Evolutionary conservation across 2,797 vertebrate genomes (phyloP).

Genomic region (Pangasius larnaudii): DNA sequence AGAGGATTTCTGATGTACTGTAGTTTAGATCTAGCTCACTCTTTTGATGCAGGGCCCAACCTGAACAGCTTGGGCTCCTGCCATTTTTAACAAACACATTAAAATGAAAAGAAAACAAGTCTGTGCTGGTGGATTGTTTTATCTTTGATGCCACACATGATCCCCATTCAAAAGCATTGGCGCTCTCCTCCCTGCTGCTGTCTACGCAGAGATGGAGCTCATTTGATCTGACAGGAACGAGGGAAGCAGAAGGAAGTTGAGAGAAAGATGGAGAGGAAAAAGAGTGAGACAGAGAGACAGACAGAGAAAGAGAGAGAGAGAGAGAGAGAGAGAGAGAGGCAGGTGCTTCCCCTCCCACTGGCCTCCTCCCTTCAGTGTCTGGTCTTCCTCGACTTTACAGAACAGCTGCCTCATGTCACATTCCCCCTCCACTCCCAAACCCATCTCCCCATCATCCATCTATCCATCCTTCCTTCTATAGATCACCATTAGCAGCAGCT

Average conservation of each 20-base stretch:
- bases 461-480: neutral
- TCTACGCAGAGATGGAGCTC: slow-evolving; percentile 17
- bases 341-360: slow-evolving; percentile 49
- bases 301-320: slow-evolving; percentile 4
- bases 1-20: neutral
- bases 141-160: slow-evolving; percentile 36
- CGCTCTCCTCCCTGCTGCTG: slow-evolving; percentile 40
- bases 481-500: slow-evolving; percentile 8
- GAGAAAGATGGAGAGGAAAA: slow-evolving; percentile 15
- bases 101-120: slow-evolving; percentile 30
- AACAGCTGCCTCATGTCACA: slow-evolving; percentile 52
- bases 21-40: neutral
- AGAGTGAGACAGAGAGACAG: neutral
- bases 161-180: slow-evolving; percentile 28
- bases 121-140: slow-evolving; percentile 22
- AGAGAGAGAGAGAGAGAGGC: slow-evolving; percentile 32
- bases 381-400: slow-evolving; percentile 45
- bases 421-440: neutral
- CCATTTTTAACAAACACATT: slow-evolving; percentile 19
- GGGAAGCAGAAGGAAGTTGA: slow-evolving; percentile 2
- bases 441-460: slow-evolving; percentile 15
- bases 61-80: slow-evolving; percentile 3
- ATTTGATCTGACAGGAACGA: slow-evolving; percentile 34
- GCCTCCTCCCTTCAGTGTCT: slow-evolving; percentile 46
- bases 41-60: neutral